Evolutionary conservation across 2,888 invertebrate genomes (phyloP), one percentile per base, ranked within the genome.

Genomic region (Ectemnius continuus): DNA sequence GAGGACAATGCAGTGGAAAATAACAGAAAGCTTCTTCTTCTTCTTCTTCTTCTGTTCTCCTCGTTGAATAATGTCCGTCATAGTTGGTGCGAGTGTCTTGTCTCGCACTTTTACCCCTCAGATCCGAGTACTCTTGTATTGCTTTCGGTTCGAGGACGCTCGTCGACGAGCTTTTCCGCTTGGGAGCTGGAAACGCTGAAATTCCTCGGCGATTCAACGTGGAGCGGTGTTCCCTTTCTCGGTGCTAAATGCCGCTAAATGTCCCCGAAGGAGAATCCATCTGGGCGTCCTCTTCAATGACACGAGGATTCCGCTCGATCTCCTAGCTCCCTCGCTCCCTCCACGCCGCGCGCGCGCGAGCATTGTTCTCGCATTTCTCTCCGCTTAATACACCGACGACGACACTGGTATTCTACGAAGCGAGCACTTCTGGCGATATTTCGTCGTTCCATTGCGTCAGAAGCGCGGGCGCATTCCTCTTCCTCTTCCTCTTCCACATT

Each of bases 1-100:
- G 3, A 80, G 81, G 79, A 78, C 80, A 64, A 65, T 78, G 73
- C 66, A 48, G 60, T 59, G 63, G 68, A 66, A 68, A 73, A 73
- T 78, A 68, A 73, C 70, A 8, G 8, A 11, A 11, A 36, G 8
- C 11, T 36, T n/a, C 18, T 48, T n/a, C 45, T 57, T 46, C 58
- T 16, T 59, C 11, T 36, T n/a, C n/a, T 48, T 14, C 45, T 57
- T 46, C 58, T 16, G 48, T 28, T 11, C 20, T 63, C 23, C n/a
- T 45, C 58, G 57, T 65, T 62, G 5, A 62, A 68, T 61, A 52
- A 68, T 68, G 45, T 69, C 64, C 67, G 57, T 61, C 20, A 67
- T 61, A 63, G 20, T 62, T 11, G 47, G 47, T n/a, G 67, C 74
- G 20, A 45, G 52, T 60, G 8, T 36, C 11, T 11, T 36, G 57